Conservation (phyloP, 2,113 vertebrate genomes). For the Asarcornis scutulata region DNA sequence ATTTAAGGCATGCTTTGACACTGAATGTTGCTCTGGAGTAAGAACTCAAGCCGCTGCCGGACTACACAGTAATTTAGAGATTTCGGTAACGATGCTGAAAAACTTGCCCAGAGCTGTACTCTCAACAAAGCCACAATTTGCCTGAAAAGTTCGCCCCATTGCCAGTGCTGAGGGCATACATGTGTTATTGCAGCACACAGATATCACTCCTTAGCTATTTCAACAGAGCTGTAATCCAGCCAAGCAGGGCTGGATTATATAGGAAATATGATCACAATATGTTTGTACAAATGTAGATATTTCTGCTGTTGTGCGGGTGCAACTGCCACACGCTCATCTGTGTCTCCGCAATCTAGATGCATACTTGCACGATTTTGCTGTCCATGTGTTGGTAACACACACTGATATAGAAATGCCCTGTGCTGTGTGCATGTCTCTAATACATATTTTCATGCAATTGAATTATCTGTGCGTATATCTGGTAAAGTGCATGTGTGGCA, state of each 20-base stretch:
- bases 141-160: accelerated
- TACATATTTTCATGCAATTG: accelerated
- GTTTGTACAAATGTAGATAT: accelerated
- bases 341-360: accelerated
- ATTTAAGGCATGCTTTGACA: neutral
- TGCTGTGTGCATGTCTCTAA: neutral
- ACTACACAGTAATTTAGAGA: accelerated
- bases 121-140: neutral
- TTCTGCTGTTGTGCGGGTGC: accelerated
- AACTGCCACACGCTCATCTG: accelerated
- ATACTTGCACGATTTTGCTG: accelerated
- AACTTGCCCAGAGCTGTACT: neutral
- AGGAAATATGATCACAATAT: accelerated
- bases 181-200: accelerated
- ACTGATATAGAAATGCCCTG: accelerated
- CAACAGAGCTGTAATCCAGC: neutral
- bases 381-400: accelerated
- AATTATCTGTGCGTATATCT: accelerated
- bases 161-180: accelerated
- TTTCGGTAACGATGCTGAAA: neutral
- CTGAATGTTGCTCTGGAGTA: no score
- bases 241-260: accelerated
- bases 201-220: neutral
- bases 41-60: neutral
- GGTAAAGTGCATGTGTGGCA: neutral